phyloP scores from a whole-genome alignment of 2,113 vertebrate genomes.

The Indri indri region DNA sequence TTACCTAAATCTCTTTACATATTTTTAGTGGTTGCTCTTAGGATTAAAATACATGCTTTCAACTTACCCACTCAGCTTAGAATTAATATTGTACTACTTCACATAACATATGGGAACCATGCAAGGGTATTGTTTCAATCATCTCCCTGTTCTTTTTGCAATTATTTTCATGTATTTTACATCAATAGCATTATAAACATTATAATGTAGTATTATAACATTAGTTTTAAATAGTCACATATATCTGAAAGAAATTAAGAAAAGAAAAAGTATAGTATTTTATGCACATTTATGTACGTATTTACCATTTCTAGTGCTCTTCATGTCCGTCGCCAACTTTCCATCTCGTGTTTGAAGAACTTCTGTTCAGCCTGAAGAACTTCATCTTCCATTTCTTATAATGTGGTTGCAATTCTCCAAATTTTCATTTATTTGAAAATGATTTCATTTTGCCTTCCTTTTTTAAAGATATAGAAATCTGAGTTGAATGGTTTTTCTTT shows the following conservation, averaged over 20 bases:
- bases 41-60: background rate
- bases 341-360: background rate
- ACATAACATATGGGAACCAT: background rate
- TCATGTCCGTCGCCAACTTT: background rate
- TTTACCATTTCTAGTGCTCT: background rate
- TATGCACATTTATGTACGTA: background rate
- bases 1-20: background rate
- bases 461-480: background rate
- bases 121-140: background rate
- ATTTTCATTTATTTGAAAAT: constrained; percentile 42
- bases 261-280: background rate
- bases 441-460: background rate
- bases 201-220: background rate
- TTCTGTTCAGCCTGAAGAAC: background rate
- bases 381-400: background rate
- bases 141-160: background rate
- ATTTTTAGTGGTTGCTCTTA: background rate
- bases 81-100: background rate
- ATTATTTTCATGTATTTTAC: background rate
- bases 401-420: background rate
- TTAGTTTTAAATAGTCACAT: background rate
- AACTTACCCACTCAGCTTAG: background rate
- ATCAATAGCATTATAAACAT: background rate
- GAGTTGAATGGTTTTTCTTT: background rate
- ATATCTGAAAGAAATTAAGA: background rate